phyloP scores from a whole-genome alignment of 2,113 vertebrate genomes.

The Motacilla alba region DNA sequence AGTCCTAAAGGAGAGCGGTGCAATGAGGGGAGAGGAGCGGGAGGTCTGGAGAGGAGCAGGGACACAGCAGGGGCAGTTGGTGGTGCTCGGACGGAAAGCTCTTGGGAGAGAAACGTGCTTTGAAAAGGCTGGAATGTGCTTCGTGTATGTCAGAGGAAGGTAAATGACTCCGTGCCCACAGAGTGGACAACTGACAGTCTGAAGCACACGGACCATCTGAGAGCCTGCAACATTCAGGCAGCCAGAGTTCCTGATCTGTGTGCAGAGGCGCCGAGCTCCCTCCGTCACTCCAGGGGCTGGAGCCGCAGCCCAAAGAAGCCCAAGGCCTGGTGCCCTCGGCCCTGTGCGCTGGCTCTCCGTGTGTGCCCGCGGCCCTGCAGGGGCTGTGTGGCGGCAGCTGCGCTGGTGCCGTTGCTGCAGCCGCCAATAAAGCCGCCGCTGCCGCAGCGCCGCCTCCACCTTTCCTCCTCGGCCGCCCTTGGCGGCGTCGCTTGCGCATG shows the following conservation, averaged over 20 bases:
- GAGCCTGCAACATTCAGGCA: background rate
- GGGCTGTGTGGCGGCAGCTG: background rate
- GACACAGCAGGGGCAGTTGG: background rate
- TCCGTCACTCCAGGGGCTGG: background rate
- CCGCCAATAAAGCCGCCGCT: background rate
- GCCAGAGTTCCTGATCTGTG: accelerated
- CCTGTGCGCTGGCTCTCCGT: background rate
- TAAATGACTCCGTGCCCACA: background rate
- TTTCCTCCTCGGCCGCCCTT: accelerated
- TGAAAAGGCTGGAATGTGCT: background rate
- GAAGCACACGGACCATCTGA: accelerated
- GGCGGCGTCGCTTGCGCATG: background rate
- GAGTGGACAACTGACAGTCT: accelerated
- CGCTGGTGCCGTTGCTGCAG: too few species aligned
- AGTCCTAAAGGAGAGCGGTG: background rate
- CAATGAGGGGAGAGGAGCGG: background rate
- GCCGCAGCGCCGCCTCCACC: accelerated
- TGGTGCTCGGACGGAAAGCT: too few species aligned
- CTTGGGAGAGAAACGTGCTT: background rate
- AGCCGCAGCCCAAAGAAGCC: background rate
- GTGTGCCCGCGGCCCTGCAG: background rate
- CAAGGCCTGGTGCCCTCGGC: background rate
- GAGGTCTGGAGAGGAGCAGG: background rate
- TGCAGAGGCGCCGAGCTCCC: background rate
- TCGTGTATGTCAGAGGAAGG: background rate